These are phyloP conservation scores for Gopherus flavomarginatus DNA, from an alignment of 2,113 vertebrate species.

Conservation along the genomic window DNA sequence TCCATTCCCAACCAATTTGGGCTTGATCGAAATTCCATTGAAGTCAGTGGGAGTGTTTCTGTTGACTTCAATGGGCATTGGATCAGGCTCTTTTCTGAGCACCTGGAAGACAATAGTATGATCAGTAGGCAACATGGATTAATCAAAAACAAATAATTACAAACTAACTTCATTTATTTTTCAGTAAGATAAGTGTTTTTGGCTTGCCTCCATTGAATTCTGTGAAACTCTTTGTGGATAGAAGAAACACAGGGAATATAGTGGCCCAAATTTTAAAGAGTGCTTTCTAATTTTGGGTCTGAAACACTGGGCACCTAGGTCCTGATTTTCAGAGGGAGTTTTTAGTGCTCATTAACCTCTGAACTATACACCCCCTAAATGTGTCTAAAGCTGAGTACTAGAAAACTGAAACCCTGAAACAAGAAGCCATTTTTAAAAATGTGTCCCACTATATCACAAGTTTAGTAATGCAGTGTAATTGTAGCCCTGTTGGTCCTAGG, in stretches of 20 bases:
- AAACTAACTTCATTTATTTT: conserved; percentile 65
- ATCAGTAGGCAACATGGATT: conserved; percentile 56
- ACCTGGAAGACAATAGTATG: conserved; percentile 65
- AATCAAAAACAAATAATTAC: conserved; percentile 64
- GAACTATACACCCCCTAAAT: background rate
- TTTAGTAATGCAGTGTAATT: background rate
- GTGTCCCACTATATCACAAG: background rate
- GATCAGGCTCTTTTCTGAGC: background rate
- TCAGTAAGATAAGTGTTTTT: background rate
- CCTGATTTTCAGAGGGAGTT: background rate
- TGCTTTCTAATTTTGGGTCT: background rate
- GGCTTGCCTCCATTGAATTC: background rate
- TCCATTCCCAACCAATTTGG: conserved; percentile 52
- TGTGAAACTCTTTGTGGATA: background rate
- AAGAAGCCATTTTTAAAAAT: background rate
- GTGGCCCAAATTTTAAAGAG: background rate
- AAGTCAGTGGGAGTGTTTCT: background rate
- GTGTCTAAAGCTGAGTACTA: background rate
- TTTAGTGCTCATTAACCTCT: background rate
- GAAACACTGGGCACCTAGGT: background rate
- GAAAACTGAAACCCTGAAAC: background rate
- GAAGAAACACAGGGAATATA: background rate
- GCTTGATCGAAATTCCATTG: background rate
- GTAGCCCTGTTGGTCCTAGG: background rate
- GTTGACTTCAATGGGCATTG: background rate